Conservation (phyloP, 2,888 invertebrate species). For the Nemotelus pantherinus region DNA sequence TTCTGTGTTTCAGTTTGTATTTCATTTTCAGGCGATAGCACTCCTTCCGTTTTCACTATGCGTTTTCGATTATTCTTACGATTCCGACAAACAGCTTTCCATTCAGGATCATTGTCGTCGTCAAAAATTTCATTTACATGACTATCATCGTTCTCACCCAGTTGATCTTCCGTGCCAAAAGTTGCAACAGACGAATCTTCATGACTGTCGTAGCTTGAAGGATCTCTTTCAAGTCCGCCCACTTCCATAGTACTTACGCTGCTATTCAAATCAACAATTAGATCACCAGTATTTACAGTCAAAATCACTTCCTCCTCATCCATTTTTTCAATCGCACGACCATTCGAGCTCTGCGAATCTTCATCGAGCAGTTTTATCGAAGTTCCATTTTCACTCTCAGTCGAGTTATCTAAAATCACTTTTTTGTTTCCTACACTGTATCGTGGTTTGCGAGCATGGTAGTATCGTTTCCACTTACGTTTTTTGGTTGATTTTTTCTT, state of each 20-base stretch:
- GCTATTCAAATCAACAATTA: too few relatives aligned
- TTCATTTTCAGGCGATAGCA: not conserved
- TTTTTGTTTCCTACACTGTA: too few relatives aligned
- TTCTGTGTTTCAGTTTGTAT: not conserved
- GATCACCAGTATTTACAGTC: too few relatives aligned
- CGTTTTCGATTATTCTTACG: not conserved
- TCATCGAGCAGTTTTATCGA: not conserved
- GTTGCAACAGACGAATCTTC: slow-evolving; percentile 24
- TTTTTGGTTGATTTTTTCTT: not conserved
- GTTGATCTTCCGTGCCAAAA: slow-evolving; percentile 18
- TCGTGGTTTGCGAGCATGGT: not conserved
- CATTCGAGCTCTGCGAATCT: not conserved
- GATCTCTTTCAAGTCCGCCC: not conserved
- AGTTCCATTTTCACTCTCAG: not conserved
- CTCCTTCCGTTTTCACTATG: not conserved
- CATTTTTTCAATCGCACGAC: not conserved
- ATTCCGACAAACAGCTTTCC: not conserved
- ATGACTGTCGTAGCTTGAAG: slow-evolving; percentile 7
- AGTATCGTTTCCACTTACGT: slow-evolving; percentile 10
- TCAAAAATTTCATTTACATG: not conserved
- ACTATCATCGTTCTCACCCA: not conserved
- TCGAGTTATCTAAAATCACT: not conserved
- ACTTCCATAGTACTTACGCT: too few relatives aligned
- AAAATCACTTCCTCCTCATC: too few relatives aligned
- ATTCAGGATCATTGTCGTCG: too few relatives aligned